phyloP scores from a whole-genome alignment of 2,888 invertebrate genomes.

The Lasius platythorax region DNA sequence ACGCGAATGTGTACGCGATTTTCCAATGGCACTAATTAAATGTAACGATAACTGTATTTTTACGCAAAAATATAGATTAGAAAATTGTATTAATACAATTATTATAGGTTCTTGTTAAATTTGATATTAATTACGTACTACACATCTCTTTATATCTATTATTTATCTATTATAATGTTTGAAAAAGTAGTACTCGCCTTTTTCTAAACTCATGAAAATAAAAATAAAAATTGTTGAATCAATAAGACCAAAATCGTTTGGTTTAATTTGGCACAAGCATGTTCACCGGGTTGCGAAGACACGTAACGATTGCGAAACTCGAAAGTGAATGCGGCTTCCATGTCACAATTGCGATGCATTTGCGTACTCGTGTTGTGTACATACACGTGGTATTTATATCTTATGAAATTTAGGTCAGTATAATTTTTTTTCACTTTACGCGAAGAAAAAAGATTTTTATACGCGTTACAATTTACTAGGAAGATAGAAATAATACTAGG shows the following conservation, averaged over 20 bases:
- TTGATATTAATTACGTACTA: background rate
- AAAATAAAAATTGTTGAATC: background rate
- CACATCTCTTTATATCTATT: background rate
- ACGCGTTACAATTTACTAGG: background rate
- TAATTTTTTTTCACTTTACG: background rate
- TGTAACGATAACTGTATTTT: background rate
- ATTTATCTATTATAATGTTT: background rate
- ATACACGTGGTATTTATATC: background rate
- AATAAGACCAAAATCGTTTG: background rate
- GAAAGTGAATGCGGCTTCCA: conserved; percentile 20
- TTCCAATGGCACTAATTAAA: background rate
- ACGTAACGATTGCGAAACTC: conserved; percentile 29
- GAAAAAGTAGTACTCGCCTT: background rate
- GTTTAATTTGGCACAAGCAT: background rate
- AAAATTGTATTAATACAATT: background rate
- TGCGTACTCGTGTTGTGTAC: background rate
- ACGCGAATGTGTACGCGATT: background rate
- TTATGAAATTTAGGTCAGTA: background rate
- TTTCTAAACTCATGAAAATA: background rate
- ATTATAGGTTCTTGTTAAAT: background rate
- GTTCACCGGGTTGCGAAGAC: background rate
- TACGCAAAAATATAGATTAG: background rate
- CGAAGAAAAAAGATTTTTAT: background rate
- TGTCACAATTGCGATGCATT: background rate
- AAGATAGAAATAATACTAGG: background rate